A percentile compares a stretch with the other conserved stretches of the same genome.
phyloP scores from a whole-genome alignment of 1,140 invertebrate genomes.

The Drosophila ohnishii region DNA sequence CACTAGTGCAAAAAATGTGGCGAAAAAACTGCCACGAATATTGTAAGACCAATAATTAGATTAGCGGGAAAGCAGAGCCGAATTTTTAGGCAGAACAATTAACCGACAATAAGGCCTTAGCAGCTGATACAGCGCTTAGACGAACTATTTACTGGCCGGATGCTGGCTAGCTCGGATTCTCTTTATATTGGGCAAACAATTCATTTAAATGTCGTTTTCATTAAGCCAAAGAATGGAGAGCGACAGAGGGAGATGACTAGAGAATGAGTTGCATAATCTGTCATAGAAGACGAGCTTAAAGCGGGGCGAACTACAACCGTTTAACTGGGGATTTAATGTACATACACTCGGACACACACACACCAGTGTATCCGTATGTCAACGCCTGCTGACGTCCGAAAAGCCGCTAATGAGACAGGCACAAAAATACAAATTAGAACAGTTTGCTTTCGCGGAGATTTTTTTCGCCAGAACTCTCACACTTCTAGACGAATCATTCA shows the following conservation, averaged over 20 bases:
- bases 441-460: conserved; percentile 16
- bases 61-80: conserved; percentile 13
- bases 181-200: conserved; percentile 16
- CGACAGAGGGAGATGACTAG: conserved; percentile 27
- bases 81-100: background rate
- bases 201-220: conserved; percentile 30
- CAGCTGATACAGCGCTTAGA: conserved; percentile 8
- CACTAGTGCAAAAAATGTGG: conserved; percentile 16
- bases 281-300: conserved; percentile 39
- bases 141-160: conserved; percentile 4
- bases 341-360: conserved; percentile 9
- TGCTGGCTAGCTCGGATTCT: background rate
- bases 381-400: conserved; percentile 57
- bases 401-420: conserved; percentile 68
- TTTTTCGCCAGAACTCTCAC: conserved; percentile 2
- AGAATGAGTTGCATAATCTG: conserved; percentile 50
- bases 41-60: conserved; percentile 41
- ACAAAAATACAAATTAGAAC: conserved; percentile 37
- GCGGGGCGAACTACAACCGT: conserved; percentile 25
- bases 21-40: conserved; percentile 47
- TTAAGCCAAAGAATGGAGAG: conserved; percentile 25
- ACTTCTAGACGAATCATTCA: conserved; percentile 41
- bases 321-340: conserved; percentile 30
- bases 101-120: background rate
- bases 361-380: conserved; percentile 4